A percentile compares a stretch with the other conserved stretches of the same genome.
Conservation (phyloP, 2,797 vertebrate genomes). For the Cossypha dichroa region DNA sequence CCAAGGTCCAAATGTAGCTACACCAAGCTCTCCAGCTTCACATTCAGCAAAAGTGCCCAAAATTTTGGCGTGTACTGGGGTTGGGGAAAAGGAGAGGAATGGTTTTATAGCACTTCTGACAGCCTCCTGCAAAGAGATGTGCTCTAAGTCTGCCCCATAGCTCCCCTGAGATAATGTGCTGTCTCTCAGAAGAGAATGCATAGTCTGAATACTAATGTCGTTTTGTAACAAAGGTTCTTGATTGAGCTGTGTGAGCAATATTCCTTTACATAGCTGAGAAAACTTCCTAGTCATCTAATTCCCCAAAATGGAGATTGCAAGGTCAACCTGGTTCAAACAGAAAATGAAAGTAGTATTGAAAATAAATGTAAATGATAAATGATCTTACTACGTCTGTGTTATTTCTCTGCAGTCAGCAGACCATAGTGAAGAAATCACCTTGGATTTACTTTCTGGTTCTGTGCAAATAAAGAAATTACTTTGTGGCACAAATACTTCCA, state of each 20-base stretch:
- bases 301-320: background rate
- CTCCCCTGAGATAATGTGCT: background rate
- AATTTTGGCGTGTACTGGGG: fast-evolving
- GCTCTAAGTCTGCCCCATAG: background rate
- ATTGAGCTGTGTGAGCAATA: background rate
- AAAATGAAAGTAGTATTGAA: background rate
- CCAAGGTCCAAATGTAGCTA: background rate
- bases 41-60: background rate
- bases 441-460: background rate
- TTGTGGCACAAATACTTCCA: background rate
- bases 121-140: background rate
- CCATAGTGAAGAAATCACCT: background rate
- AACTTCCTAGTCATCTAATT: background rate
- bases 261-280: background rate
- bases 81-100: background rate
- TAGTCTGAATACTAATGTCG: background rate
- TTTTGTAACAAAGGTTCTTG: background rate
- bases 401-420: background rate
- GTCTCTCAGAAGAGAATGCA: background rate
- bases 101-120: background rate
- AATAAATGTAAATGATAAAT: background rate
- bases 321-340: background rate
- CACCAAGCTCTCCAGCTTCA: background rate
- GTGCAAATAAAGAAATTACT: slow-evolving; percentile 8
- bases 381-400: background rate